A percentile compares a stretch with the other conserved stretches of the same genome.
Conservation (phyloP, 2,113 vertebrate species). For the Hemichromis elongatus region DNA sequence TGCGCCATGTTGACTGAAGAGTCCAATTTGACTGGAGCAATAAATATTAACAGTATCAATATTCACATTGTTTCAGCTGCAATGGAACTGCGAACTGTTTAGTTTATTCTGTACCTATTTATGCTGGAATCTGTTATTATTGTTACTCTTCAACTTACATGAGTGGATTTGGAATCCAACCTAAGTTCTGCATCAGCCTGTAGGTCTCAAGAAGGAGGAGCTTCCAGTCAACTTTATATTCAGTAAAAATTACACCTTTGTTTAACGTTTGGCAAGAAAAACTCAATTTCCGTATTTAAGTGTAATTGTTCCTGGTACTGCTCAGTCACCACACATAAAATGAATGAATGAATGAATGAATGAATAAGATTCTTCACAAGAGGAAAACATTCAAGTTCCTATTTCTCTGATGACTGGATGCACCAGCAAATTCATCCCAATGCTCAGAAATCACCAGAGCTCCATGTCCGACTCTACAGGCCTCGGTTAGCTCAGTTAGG, state of each 20-base stretch:
- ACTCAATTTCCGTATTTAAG: background rate
- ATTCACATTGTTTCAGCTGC: background rate
- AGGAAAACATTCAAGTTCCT: background rate
- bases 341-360: background rate
- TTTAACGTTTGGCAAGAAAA: background rate
- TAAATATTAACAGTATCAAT: background rate
- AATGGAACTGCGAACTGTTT: background rate
- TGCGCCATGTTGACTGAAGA: background rate
- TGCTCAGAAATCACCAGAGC: background rate
- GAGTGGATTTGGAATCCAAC: background rate
- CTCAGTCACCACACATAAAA: background rate
- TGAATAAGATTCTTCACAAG: background rate
- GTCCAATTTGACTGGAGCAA: background rate
- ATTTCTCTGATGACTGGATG: background rate
- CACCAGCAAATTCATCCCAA: background rate
- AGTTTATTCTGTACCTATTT: background rate
- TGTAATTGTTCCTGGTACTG: background rate
- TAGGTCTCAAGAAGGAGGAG: background rate
- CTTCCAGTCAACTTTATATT: background rate
- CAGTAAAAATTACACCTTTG: background rate
- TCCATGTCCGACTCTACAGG: background rate
- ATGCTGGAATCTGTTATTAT: background rate
- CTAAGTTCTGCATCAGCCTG: background rate
- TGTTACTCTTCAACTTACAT: background rate
- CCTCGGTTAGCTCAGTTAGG: background rate